Evolutionary conservation across 2,888 invertebrate species (phyloP), one percentile per base, ranked within the genome.

Genomic region (Trissolcus brochymenae): DNA sequence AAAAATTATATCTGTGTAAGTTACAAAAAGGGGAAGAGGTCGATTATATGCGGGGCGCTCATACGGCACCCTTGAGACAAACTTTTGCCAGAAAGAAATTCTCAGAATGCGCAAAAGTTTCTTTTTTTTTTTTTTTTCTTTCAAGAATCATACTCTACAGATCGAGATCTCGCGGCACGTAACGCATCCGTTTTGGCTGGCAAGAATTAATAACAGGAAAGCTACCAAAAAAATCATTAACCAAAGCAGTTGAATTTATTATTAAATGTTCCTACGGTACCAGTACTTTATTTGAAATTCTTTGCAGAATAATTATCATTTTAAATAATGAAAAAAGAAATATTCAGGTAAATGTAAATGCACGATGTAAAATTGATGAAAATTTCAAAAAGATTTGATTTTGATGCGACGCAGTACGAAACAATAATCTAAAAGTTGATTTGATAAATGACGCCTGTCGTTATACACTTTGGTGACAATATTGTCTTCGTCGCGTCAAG

Each of bases 51-150:
- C 64, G 75, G 77, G 81, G 78, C 74, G 76, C 76, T 78, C 84
- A 35, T 35, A 84, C 79, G 76, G 82, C 82, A 81, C 85, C 82
- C 85, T 40, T 16, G 84, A 82, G 85, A 82, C 79, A 81, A 85
- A 83, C 78, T 83, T 84, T 82, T 72, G 70, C 61, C 56, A 35
- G 72, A 71, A 80, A 80, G 78, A 81, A 81, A 80, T 79, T 81
- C 79, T 79, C 76, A 76, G 78, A 78, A 76, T 71, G 80, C 68
- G 76, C 75, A 79, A 79, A 79, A 71, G 11, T 11, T 35, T 25
- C 25, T 79, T 79, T 79, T 76, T 74, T 66, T 75, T 11, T 35
- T 25, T 4, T 79, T 79, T 79, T 76, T 74, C 62, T 75, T 67
- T 7, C n/a, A 59, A 57, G 77, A 79, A 78, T 78, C 77, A 75